A percentile compares a stretch with the other conserved stretches of the same genome.
Evolutionary conservation across 2,888 invertebrate species (phyloP).

Genomic region (Noctua comes): DNA sequence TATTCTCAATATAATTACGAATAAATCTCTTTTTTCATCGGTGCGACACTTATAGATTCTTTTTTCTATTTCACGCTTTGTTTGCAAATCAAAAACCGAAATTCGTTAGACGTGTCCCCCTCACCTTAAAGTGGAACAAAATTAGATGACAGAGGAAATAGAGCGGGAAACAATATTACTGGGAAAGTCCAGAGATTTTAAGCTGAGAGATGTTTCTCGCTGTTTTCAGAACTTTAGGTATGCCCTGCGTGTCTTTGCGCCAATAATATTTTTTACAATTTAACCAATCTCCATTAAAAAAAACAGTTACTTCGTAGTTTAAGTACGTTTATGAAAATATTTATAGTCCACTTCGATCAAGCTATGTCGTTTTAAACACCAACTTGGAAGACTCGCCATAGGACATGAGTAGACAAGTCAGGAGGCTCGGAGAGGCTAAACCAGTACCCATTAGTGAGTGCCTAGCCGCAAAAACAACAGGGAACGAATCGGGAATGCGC

Average conservation of each 20-base stretch:
- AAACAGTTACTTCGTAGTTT: conserved; percentile 27
- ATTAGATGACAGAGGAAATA: conserved; percentile 30
- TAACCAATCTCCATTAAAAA: conserved; percentile 15
- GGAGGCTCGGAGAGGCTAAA: conserved; percentile 75
- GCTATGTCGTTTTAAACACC: conserved; percentile 63
- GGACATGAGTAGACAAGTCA: conserved; percentile 67
- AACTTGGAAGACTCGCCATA: conserved; percentile 62
- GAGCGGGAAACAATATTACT: conserved; percentile 25
- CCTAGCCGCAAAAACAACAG: conserved; percentile 89
- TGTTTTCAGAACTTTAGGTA: background rate
- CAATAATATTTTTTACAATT: conserved; percentile 6
- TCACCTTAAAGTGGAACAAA: background rate
- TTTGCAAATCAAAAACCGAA: conserved; percentile 23
- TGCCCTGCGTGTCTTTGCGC: background rate
- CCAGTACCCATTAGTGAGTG: conserved; percentile 88
- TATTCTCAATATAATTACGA: background rate
- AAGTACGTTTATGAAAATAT: conserved; percentile 58
- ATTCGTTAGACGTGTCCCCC: conserved; percentile 8
- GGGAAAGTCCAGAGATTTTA: background rate
- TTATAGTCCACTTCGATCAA: conserved; percentile 59
- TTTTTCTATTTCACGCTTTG: conserved; percentile 28
- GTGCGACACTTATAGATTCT: background rate
- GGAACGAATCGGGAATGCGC: conserved; percentile 90
- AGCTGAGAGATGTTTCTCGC: background rate
- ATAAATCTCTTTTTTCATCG: background rate